Evolutionary conservation across 2,888 invertebrate species (phyloP), one percentile per base, ranked within the genome.

Genomic region (Ptychoptera contaminata): DNA sequence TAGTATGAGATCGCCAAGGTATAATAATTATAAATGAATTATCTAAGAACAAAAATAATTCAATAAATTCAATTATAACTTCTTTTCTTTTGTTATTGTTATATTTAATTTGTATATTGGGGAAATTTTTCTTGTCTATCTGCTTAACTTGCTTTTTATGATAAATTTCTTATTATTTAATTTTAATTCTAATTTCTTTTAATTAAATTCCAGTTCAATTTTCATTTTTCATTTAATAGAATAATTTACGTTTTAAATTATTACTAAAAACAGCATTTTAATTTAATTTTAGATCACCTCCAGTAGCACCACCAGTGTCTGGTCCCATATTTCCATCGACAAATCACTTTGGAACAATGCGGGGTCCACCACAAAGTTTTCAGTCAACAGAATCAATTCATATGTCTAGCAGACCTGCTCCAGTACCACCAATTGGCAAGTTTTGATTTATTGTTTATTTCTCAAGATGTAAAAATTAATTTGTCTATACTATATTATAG

Each of bases 1-100:
- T 61, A 87, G 87, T 62, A 83, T 88, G 84, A 73, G 83, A 62
- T 73, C 80, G 53, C 84, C 86, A 23, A 76, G 84, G 65, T 83
- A 57, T 52, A 55, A 37, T 15, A 47, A 37, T 15, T 30, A n/a
- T n/a, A n/a, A n/a, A n/a, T n/a, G n/a, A n/a, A n/a, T 12, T 4
- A 42, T 41, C 32, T 7, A 39, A 14, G 10, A 16, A 12, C 37
- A 23, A 23, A 23, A 23, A 7, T n/a, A n/a, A n/a, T n/a, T n/a
- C n/a, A n/a, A n/a, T n/a, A n/a, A n/a, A 23, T 3, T 14, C 37
- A 23, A 37, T 38, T 43, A 37, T 3, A 7, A 23, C 10, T 43
- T 16, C 37, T 11, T 23, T 42, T n/a, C 39, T 36, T 40, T 32
- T 14, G 23, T 37, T 36, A 12, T 14, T 46, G 42, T 16, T 37